phyloP scores from a whole-genome alignment of 2,888 invertebrate genomes.

The Melanotus villosus region DNA sequence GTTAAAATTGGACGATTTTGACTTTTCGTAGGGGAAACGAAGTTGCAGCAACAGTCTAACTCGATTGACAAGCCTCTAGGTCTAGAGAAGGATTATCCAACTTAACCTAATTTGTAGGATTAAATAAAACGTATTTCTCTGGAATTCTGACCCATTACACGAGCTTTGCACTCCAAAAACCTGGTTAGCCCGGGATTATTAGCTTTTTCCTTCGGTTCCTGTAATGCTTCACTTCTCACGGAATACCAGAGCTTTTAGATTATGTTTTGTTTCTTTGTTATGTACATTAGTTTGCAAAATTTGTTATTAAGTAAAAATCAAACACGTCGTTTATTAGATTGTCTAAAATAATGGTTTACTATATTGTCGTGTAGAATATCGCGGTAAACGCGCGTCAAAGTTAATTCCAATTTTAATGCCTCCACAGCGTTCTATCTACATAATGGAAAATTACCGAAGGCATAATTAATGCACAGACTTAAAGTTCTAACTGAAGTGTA shows the following conservation, averaged over 20 bases:
- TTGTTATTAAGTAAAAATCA: not conserved
- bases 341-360: not conserved
- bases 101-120: conserved; percentile 39
- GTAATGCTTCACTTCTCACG: conserved; percentile 18
- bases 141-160: conserved; percentile 27
- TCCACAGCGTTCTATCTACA: not conserved
- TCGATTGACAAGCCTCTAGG: conserved; percentile 29
- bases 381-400: conserved; percentile 10
- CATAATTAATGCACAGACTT: conserved; percentile 15
- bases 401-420: conserved; percentile 16
- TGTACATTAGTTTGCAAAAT: not conserved
- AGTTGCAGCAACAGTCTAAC: conserved; percentile 21
- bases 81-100: conserved; percentile 35
- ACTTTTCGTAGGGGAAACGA: not conserved
- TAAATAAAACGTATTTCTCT: conserved; percentile 36
- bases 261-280: conserved; percentile 3
- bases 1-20: not conserved
- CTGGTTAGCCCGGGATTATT: conserved; percentile 26
- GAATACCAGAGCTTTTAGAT: conserved; percentile 1
- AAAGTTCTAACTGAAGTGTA: conserved; percentile 1
- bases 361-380: conserved; percentile 1
- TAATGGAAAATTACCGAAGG: conserved; percentile 15
- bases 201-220: conserved; percentile 26
- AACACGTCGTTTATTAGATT: not conserved
- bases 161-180: conserved; percentile 23